Base-by-base conservation (phyloP, 2,797 vertebrate genomes). In the Aphelocoma californica region DNA sequence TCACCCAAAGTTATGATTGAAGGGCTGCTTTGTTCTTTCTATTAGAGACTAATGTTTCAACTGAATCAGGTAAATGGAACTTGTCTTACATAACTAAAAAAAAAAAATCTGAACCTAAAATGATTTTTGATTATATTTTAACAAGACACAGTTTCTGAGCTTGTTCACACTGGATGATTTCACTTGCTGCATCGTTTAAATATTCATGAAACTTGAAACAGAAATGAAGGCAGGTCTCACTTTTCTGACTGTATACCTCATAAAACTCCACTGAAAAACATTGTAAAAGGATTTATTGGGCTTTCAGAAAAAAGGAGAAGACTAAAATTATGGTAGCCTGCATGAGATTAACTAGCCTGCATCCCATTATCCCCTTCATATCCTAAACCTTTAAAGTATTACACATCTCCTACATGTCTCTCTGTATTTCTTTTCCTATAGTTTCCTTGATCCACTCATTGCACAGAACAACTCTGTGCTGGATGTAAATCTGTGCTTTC, bases 151-250 rank as follows among this genome's bases (percentile, higher is more conserved):
- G 20, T 82, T 96, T 93, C 90, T 90, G 67, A 93, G 88, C 42
- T 56, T 12, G 9, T 90, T 95, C 92, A 92, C 53, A 51, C 54
- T 92, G 67, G 62, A 75, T 91, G 74, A 88, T 91, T 96, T 93
- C 90, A 88, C 67, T 91, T 96, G 88, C 88, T 93, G 81, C 92
- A 89, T 91, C 36, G 25, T 93, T 93, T 95, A 93, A 94, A 95
- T 94, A 96, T 96, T 96, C 86, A 94, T 88, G 77, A 84, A 88
- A 71, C 53, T 80, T 73, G 53, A 77, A 94, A 81, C 64, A 92
- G 83, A 93, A 91, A 75, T 74, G 70, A 93, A 95, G 50, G 40
- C 72, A 91, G 36, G 74, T 84, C 57, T 96, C 78, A 65, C 66
- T 93, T 93, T 72, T 86, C 88, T 6, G 5, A 56, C 80, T 86